Conservation (phyloP, 2,113 vertebrate species). For the Silurus glanis region DNA sequence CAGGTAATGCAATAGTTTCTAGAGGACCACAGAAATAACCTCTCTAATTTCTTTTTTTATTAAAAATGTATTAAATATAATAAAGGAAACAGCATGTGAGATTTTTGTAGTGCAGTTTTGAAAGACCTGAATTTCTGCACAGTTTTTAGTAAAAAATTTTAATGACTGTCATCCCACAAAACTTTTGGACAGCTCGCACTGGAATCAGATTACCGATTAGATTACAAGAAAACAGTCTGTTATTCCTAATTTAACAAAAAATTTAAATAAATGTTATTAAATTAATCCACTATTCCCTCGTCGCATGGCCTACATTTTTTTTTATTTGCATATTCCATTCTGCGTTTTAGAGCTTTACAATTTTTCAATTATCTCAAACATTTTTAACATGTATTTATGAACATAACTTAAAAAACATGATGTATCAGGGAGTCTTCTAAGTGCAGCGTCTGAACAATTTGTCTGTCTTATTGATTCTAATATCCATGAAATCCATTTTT, state of each 20-base stretch:
- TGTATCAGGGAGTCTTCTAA: background rate
- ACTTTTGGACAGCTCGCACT: background rate
- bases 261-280: background rate
- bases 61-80: background rate
- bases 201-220: background rate
- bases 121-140: background rate
- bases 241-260: constrained; percentile 1
- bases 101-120: background rate
- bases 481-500: background rate
- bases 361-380: background rate
- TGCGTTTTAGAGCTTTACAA: background rate
- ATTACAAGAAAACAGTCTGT: background rate
- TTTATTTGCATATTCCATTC: constrained; percentile 1
- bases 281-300: background rate
- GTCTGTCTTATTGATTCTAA: background rate
- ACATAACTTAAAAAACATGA: background rate
- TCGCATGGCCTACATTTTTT: background rate
- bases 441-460: background rate
- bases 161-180: background rate
- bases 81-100: background rate
- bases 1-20: constrained; percentile 35
- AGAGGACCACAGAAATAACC: background rate
- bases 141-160: background rate
- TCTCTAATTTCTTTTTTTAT: background rate
- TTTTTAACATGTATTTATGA: background rate